A percentile compares a stretch with the other conserved stretches of the same genome.
Evolutionary conservation across 2,113 vertebrate species (phyloP).

Genomic region (Rhabdomys dilectus): DNA sequence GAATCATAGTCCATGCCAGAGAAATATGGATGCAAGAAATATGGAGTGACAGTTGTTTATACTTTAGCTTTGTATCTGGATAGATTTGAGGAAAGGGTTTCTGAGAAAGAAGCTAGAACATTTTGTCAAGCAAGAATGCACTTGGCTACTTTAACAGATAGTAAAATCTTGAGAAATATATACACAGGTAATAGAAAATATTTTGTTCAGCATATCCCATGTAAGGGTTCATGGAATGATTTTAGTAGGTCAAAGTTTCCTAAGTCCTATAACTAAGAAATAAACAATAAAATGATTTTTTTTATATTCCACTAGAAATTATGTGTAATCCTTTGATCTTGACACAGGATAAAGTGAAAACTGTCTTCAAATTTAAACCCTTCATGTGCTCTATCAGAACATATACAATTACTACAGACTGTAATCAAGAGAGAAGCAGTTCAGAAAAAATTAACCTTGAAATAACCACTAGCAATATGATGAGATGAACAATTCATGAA

Average conservation of each 20-base stretch:
- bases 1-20: background rate
- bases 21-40: background rate
- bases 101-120: background rate
- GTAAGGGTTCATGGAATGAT: background rate
- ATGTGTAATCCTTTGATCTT: constrained; percentile 58
- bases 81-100: background rate
- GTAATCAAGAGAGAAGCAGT: constrained; percentile 74
- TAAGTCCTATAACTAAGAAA: background rate
- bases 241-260: constrained; percentile 12
- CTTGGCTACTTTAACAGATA: constrained; percentile 20
- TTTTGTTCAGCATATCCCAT: background rate
- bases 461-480: constrained; percentile 76
- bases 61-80: background rate
- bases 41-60: background rate
- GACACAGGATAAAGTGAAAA: constrained; percentile 54
- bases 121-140: background rate
- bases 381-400: constrained; percentile 60
- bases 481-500: constrained; percentile 79
- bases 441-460: constrained; percentile 78
- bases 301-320: constrained; percentile 6
- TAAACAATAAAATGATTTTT: background rate
- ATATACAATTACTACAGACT: constrained; percentile 68
- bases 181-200: background rate
- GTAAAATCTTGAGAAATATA: constrained; percentile 20
- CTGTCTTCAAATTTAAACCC: constrained; percentile 56